Evolutionary conservation across 2,888 invertebrate species (phyloP), one percentile per base, ranked within the genome.

Genomic region (Altica lythri): DNA sequence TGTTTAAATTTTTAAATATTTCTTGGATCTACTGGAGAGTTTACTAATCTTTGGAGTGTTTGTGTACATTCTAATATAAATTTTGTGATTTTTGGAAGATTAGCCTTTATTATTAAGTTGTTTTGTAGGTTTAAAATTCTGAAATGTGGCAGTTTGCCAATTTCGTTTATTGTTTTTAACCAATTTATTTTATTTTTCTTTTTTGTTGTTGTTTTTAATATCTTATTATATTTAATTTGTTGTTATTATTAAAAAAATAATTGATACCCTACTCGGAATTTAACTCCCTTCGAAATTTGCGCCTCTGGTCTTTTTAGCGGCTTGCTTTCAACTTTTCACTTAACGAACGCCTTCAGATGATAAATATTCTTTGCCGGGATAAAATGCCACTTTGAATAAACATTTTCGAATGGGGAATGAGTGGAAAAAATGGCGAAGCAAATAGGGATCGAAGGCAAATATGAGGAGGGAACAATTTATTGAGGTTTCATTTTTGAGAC

Each of bases 311-410:
- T 47, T 38, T 50, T 49, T 38, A 17, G 49, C 52, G 55, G 55
- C 52, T 53, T 55, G 46, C 56, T 59, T 57, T 59, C 53, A 57
- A 53, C 55, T 57, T 61, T 57, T 46, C 54, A 49, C 49, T 53
- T 55, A 59, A 50, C 53, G 50, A 61, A 59, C 40, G 44, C 34
- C 44, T 40, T 25, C 17, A 27, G 42, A 55, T 50, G 55, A 55
- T 55, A 48, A 48, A 48, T 48, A 38, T 48, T 19, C 48, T 40
- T 19, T 18, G 38, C 16, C 27, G 30, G 48, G 48, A 48, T 48
- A 48, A 48, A 48, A 48, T 48, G 48, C 48, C 48, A 48, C 48
- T 48, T 48, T 48, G 48, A 48, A 48, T 48, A 48, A 48, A 48
- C 48, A n/a, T 44, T 54, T 42, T 35, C 19, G 16, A 40, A 42